Base-by-base conservation (phyloP, 2,888 invertebrate species). In the Hylaea fasciaria region DNA sequence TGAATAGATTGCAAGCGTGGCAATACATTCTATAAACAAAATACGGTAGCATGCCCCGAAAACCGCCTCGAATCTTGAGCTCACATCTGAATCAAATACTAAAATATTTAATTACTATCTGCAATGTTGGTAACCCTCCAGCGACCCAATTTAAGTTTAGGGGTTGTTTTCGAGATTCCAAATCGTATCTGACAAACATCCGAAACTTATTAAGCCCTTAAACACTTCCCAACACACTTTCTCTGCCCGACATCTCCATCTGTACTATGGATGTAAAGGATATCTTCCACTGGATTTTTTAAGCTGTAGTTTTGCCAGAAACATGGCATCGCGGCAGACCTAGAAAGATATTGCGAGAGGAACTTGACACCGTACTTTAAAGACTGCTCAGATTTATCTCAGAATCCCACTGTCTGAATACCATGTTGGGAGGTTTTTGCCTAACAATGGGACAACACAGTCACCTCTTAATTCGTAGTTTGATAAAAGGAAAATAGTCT, bases 131-230 rank as follows among this genome's bases (percentile, higher is more conserved):
- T 16, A 40, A 46, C 58, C 47, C 56, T 46, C 29, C 16, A 48
- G 52, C 56, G 51, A 52, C 52, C 51, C 56, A 61, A 61, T 61
- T 56, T 56, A 61, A 61, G 61, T 61, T 61, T 39, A 56, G 61
- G 60, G 56, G 43, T 52, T 56, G 56, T 56, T 56, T 61, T 52
- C 52, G 43, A 47, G 58, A 59, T 53, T 53, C 49, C 39, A 16
- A 59, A 51, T 60, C 44, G 45, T 49, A 60, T 56, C 56, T 29
- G 47, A 56, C 61, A 61, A 61, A 61, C 61, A 61, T 61, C 60
- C 55, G 37, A 61, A 61, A 61, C 47, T 61, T 61, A 56, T 61
- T 52, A 61, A 52, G 51, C 61, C 55, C 43, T 56, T 56, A 61
- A 51, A 61, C 56, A 61, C 51, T 56, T 51, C 51, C 28, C 32